Conservation (phyloP, 2,113 vertebrate species). For the Dipodomys stephensi region DNA sequence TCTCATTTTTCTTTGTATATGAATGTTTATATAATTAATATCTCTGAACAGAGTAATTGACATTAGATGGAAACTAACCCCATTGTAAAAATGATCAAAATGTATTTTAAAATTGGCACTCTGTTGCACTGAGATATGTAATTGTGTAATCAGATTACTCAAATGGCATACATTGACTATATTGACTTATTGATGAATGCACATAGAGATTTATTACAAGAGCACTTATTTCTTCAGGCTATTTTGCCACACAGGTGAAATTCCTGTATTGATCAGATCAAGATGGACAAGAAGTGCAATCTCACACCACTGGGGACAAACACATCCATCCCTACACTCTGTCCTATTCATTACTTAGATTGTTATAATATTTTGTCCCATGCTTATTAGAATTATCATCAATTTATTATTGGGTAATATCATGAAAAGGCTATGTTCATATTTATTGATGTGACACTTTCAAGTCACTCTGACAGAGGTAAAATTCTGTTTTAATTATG, state of each 20-base stretch:
- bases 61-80: background rate
- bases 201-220: background rate
- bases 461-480: background rate
- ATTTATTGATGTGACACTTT: background rate
- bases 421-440: background rate
- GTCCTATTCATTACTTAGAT: background rate
- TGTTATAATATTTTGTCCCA: background rate
- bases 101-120: background rate
- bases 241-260: background rate
- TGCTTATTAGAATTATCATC: background rate
- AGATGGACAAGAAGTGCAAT: background rate
- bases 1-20: background rate
- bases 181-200: background rate
- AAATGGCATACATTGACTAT: background rate
- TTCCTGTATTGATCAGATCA: background rate
- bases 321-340: background rate
- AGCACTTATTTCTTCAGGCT: background rate
- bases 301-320: background rate
- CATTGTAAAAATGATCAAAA: background rate
- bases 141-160: background rate
- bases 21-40: background rate
- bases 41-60: background rate
- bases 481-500: background rate
- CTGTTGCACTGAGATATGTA: background rate
- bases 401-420: background rate